Evolutionary conservation across 2,113 vertebrate species (phyloP), one percentile per base, ranked within the genome.

Genomic region (Pedionomus torquatus): DNA sequence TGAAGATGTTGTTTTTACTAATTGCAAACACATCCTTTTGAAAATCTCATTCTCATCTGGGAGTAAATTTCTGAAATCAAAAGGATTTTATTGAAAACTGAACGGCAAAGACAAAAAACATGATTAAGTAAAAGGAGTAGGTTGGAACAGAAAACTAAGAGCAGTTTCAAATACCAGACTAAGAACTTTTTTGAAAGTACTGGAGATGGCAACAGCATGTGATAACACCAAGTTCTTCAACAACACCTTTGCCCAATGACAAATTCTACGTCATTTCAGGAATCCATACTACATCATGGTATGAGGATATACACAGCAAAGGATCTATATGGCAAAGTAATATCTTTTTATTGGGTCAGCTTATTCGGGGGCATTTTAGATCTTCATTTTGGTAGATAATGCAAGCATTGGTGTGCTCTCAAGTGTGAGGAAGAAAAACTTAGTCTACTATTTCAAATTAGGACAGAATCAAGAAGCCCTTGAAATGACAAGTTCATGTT

Each of bases 11-110:
- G 20, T n/a, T 82, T 92, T 84, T 77, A 90, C 64, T 28, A 65
- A 61, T 0, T 83, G 54, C 60, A 92, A 90, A 84, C 25, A 81
- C 43, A 76, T 31, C 13, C 18, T 77, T 90, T 75, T 10, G 64
- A 86, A 92, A 75, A 64, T 57, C 44, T 87, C 18, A 17, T 55
- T 82, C 24, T 89, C 61, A 82, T 51, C 44, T 75, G 24, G 35
- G 33, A 93, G 52, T 20, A 94, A 83, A 86, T 82, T 93, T 92
- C 60, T 92, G 48, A 93, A 94, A 92, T 80, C 60, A 96, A 87
- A 88, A 88, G 20, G 30, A 31, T 81, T 84, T 69, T 70, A 78
- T 24, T 51, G 46, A 86, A 86, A 92, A 86, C 19, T 17, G 41
- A 12, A 41, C 66, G 63, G 43, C 49, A 92, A 95, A 70, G 68